These are phyloP conservation scores for Anthophora plumipes DNA, from an alignment of 2,888 invertebrate species.

Conservation along the genomic window DNA sequence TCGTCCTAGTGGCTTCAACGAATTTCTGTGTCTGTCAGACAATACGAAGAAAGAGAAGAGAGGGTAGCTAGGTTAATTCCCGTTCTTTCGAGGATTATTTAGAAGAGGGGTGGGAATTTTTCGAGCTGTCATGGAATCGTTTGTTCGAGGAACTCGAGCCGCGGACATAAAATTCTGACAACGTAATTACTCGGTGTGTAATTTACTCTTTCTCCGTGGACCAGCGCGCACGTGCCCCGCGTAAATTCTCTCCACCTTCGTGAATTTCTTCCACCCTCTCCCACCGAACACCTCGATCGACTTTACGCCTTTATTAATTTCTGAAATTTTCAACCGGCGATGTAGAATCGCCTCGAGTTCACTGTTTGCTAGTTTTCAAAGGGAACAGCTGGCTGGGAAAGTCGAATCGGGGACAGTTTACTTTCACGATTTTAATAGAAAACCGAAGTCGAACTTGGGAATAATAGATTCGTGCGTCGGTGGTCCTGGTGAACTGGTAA, in stretches of 20 bases:
- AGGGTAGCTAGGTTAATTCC: conserved; percentile 27
- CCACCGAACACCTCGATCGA: not conserved
- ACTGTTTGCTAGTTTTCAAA: conserved; percentile 6
- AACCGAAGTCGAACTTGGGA: not conserved
- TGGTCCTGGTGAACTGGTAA: not conserved
- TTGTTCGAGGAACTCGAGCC: conserved; percentile 19
- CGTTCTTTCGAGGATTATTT: conserved; percentile 32
- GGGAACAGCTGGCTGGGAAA: not conserved
- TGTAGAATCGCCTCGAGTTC: not conserved
- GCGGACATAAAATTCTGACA: conserved; percentile 54
- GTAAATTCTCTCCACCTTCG: too few relatives aligned
- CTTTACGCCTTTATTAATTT: conserved; percentile 26
- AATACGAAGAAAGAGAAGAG: not conserved
- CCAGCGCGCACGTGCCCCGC: conserved; percentile 12
- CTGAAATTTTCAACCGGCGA: conserved; percentile 1
- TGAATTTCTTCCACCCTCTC: conserved; percentile 26
- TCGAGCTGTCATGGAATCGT: conserved; percentile 35
- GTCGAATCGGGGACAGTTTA: not conserved
- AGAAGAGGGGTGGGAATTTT: conserved; percentile 9
- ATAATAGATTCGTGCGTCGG: not conserved
- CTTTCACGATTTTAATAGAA: not conserved
- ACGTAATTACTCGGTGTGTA: conserved; percentile 58
- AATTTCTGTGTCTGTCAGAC: not conserved
- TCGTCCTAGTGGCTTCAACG: not conserved
- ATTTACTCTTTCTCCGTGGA: conserved; percentile 35